Conservation (phyloP, 1,140 invertebrate genomes). For the Listronotus oregonensis region DNA sequence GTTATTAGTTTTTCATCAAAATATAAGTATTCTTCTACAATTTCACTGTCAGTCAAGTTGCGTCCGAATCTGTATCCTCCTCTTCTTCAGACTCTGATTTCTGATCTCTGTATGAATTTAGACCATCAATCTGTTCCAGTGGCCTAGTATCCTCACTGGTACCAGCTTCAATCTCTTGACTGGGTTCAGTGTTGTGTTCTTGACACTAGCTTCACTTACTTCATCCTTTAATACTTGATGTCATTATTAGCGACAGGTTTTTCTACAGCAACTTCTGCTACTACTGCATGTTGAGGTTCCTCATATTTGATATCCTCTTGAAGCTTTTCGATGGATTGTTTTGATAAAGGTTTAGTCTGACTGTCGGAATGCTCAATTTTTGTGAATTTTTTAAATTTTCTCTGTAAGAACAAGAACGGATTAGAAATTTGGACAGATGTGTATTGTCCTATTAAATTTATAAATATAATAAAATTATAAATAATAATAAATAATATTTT, state of each 20-base stretch:
- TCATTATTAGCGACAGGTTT: no score
- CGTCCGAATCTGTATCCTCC: conserved; percentile 17
- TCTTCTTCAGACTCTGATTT: conserved; percentile 18
- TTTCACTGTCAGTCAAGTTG: conserved; percentile 21
- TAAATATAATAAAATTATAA: no score
- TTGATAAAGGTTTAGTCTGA: background rate
- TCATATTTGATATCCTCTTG: conserved; percentile 17
- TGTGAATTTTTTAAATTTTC: conserved; percentile 36
- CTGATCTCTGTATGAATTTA: conserved; percentile 1
- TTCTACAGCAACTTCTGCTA: no score
- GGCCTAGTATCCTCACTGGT: background rate
- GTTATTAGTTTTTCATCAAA: conserved; percentile 41
- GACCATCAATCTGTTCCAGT: conserved; percentile 9
- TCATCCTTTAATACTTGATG: no score
- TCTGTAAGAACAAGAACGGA: conserved; percentile 36
- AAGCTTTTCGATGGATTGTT: conserved; percentile 2
- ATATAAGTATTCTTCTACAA: conserved; percentile 27
- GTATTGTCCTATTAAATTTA: no score
- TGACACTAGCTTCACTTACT: background rate
- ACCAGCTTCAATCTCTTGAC: background rate
- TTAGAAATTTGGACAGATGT: background rate
- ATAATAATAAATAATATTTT: no score
- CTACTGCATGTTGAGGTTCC: background rate
- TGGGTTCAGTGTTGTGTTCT: conserved; percentile 2
- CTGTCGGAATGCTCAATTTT: conserved; percentile 20